phyloP scores from a whole-genome alignment of 1,140 invertebrate genomes.

The Lordiphosa clarofinis region DNA sequence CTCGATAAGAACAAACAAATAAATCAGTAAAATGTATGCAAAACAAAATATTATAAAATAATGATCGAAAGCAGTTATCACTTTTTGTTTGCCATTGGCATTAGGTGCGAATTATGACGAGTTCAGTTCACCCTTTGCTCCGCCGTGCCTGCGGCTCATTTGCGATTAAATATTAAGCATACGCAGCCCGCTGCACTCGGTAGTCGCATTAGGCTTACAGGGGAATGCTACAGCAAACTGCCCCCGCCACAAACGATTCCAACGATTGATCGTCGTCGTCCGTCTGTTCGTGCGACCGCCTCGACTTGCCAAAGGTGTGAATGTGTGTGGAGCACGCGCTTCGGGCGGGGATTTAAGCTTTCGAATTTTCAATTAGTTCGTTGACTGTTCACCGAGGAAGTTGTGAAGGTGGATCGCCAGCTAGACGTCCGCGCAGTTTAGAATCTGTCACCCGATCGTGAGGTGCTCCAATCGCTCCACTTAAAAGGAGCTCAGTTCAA shows the following conservation, averaged over 20 bases:
- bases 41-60: slow-evolving; percentile 72
- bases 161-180: slow-evolving; percentile 44
- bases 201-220: slow-evolving; percentile 1
- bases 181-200: slow-evolving; percentile 42
- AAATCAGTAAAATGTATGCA: slow-evolving; percentile 50
- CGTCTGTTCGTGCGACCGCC: slow-evolving; percentile 33
- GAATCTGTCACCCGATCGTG: slow-evolving; percentile 60
- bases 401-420: slow-evolving; percentile 65
- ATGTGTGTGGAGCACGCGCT: slow-evolving; percentile 59
- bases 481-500: slow-evolving; percentile 6
- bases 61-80: slow-evolving; percentile 58
- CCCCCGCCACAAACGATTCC: slow-evolving; percentile 12
- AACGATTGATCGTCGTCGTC: slow-evolving; percentile 53
- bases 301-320: slow-evolving; percentile 8
- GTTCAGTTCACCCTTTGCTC: slow-evolving; percentile 21
- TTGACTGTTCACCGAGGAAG: slow-evolving; percentile 68
- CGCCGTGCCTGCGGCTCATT: slow-evolving; percentile 11
- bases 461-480: slow-evolving; percentile 48
- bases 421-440: slow-evolving; percentile 61
- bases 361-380: slow-evolving; percentile 77
- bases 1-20: slow-evolving; percentile 37
- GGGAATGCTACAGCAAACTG: slow-evolving; percentile 26
- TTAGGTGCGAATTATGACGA: slow-evolving; percentile 67
- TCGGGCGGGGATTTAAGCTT: slow-evolving; percentile 65
- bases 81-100: slow-evolving; percentile 42